Percentiles rank a stretch among this genome's conserved stretches.
Conservation (phyloP, 1,140 invertebrate genomes). For the Sipha flava region DNA sequence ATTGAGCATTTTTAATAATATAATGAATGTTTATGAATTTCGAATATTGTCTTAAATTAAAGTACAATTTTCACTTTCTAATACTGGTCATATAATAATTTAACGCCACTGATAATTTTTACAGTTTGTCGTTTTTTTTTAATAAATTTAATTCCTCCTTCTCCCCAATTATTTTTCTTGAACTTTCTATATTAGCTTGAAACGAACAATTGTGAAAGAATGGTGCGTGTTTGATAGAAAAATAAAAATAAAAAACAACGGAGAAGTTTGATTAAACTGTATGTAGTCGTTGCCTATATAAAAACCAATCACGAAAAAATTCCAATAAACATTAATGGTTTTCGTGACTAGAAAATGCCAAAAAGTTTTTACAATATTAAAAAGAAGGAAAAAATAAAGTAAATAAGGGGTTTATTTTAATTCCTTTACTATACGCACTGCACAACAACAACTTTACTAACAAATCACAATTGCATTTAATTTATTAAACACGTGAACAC, state of each 20-base stretch:
- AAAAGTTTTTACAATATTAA: slow-evolving; percentile 16
- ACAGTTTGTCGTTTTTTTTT: neutral
- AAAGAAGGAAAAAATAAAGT: neutral
- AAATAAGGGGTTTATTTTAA: neutral
- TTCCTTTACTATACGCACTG: neutral
- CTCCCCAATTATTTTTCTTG: no score
- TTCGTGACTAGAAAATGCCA: slow-evolving; percentile 16
- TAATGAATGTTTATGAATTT: no score
- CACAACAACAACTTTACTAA: neutral
- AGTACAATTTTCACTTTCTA: no score
- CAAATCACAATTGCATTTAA: neutral
- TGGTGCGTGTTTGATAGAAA: neutral
- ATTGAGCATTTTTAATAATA: no score
- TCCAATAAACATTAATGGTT: slow-evolving; percentile 5
- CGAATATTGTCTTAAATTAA: no score
- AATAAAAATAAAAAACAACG: neutral
- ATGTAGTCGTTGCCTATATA: neutral
- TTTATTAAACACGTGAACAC: no score
- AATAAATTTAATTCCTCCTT: neutral
- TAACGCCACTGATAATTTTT: neutral
- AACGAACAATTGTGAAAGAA: neutral
- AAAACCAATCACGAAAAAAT: slow-evolving; percentile 4
- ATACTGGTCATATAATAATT: no score
- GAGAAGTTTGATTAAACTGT: slow-evolving; percentile 9
- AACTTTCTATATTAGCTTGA: neutral